Evolutionary conservation across 1,140 invertebrate genomes (phyloP), one percentile per base, ranked within the genome.

Genomic region (Drosophila mauritiana): DNA sequence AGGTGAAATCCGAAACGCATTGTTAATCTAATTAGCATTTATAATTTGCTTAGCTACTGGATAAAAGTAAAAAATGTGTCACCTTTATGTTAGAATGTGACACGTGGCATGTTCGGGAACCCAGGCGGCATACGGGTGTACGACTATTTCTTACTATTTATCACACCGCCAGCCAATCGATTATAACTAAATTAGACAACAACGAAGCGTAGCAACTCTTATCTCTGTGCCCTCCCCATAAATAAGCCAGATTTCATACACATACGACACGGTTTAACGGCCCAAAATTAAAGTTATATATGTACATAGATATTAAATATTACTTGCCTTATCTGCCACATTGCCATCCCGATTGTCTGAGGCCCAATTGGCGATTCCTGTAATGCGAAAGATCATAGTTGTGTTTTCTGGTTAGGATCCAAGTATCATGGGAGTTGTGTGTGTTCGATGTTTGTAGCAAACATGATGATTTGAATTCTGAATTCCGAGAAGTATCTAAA

Each of bases 331-430:
- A 77, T 92, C 91, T 77, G 90, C 72, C 78, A 82, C 49, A 83
- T 84, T 91, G 68, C 85, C 90, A 90, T 92, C 91, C 43, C 90
- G 90, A 73, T 55, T 91, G 64, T 92, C 91, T 45, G 75, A 73
- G 65, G 82, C 89, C 91, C 91, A 92, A 80, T 90, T 90, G 70
- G 90, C 86, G 58, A 92, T 81, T 77, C 91, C 91, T 92, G 86
- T 43, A 91, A 92, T 46, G 51, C 37, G 67, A 54, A 51, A 73
- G 48, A 56, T 67, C 75, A 62, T 78, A 34, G 36, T 51, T 59
- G 61, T 78, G 39, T 27, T 42, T 58, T 79, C 11, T 70, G 17
- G 13, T 31, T 27, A 31, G 1, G 39, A 40, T 25, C 15, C 13
- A 31, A 37, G 27, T 46, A 42, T 45, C 27, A 34, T 42, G 12